Evolutionary conservation across 92 coral and sea anemone species (phyloP).

Genomic region (Palythoa heliodiscus): DNA sequence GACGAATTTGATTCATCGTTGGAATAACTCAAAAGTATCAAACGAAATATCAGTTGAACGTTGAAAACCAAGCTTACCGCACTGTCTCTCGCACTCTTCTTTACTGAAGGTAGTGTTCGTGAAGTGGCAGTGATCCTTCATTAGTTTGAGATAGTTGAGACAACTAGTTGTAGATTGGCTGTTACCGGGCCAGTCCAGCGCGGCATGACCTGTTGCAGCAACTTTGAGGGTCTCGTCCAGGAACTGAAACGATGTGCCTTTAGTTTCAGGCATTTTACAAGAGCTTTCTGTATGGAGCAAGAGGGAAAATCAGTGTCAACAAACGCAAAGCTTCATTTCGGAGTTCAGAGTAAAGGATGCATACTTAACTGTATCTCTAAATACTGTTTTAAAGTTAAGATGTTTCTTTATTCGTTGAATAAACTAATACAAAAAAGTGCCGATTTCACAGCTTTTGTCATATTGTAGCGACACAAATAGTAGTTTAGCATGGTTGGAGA

Average conservation of each 20-base stretch:
- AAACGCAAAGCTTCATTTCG: not conserved
- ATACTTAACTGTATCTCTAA: too few species aligned
- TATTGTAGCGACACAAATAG: too few species aligned
- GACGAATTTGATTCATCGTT: not conserved
- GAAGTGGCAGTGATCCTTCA: constrained; percentile 48
- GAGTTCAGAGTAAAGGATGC: not conserved
- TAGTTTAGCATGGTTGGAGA: too few species aligned
- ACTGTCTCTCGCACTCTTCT: constrained; percentile 71
- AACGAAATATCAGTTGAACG: not conserved
- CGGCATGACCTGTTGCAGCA: not conserved
- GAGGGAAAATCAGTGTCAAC: not conserved
- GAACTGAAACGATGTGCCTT: constrained; percentile 65
- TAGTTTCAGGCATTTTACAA: constrained; percentile 59
- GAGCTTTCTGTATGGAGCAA: constrained; percentile 47
- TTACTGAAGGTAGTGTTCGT: constrained; percentile 47
- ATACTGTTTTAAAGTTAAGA: too few species aligned
- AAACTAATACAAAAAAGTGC: too few species aligned
- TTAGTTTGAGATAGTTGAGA: constrained; percentile 58
- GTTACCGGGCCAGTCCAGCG: constrained; percentile 61
- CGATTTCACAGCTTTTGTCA: too few species aligned
- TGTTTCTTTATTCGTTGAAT: too few species aligned
- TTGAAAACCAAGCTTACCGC: constrained; percentile 67
- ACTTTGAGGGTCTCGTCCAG: constrained; percentile 38
- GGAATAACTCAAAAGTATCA: not conserved
- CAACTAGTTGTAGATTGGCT: constrained; percentile 59